These are phyloP conservation scores for Malacoctenus gilli DNA, from an alignment of 2,797 vertebrate genomes.

Conservation along the genomic window DNA sequence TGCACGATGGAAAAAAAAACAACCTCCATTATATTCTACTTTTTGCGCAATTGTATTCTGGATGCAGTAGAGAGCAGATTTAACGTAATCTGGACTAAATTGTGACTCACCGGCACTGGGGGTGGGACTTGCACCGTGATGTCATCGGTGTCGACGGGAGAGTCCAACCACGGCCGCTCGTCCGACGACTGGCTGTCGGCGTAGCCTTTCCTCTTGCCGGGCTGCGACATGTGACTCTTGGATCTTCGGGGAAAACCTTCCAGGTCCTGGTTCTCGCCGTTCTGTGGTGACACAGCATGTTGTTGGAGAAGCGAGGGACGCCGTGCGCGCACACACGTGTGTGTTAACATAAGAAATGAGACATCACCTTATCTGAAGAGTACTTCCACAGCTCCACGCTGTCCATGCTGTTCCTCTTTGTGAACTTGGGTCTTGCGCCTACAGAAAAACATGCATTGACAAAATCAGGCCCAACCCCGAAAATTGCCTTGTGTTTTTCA, in stretches of 20 bases:
- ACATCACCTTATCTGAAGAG: slow-evolving; percentile 89
- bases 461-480: no score
- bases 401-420: slow-evolving; percentile 89
- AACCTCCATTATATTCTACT: no score
- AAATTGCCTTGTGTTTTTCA: no score
- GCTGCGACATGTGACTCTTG: slow-evolving; percentile 79
- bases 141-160: slow-evolving; percentile 84
- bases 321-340: background rate
- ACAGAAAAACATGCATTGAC: no score
- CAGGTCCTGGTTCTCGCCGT: slow-evolving; percentile 86
- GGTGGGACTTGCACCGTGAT: slow-evolving; percentile 85
- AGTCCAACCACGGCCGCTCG: slow-evolving; percentile 81
- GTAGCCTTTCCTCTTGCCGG: slow-evolving; percentile 82
- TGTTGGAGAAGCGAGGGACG: slow-evolving; percentile 3
- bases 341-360: background rate
- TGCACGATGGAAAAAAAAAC: no score
- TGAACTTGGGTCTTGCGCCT: slow-evolving; percentile 94
- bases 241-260: slow-evolving; percentile 81
- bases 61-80: no score
- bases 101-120: slow-evolving; percentile 81
- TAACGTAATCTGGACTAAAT: no score
- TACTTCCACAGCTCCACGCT: slow-evolving; percentile 91
- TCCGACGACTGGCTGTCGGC: slow-evolving; percentile 79
- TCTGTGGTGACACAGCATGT: slow-evolving; percentile 72
- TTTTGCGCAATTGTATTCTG: no score